Conservation (phyloP, 2,888 invertebrate species). For the Nomada goodeniana region DNA sequence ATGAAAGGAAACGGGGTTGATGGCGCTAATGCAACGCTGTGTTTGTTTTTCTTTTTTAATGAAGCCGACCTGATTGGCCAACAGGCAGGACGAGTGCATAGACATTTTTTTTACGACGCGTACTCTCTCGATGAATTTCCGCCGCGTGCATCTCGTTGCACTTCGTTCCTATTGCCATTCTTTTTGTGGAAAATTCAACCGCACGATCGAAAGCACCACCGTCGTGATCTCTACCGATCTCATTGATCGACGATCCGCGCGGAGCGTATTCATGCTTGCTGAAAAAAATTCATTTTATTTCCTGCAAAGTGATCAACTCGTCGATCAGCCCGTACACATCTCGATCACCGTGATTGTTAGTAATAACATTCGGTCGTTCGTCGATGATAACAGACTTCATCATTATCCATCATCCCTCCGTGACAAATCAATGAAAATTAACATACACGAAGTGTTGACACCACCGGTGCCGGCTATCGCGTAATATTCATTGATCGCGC, state of each 20-base stretch:
- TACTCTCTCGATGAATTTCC: constrained; percentile 28
- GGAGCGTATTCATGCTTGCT: not conserved
- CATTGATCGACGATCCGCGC: too few species aligned
- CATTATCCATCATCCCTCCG: not conserved
- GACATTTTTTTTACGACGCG: constrained; percentile 27
- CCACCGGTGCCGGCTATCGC: constrained; percentile 34
- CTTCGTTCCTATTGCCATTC: not conserved
- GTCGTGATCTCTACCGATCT: too few species aligned
- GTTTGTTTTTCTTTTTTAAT: not conserved
- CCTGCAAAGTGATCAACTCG: not conserved
- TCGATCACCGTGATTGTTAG: not conserved
- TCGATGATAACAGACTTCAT: not conserved
- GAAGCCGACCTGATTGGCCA: constrained; percentile 15
- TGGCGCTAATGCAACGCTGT: constrained; percentile 43
- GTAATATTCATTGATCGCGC: not conserved
- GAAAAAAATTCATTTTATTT: not conserved
- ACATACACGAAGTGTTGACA: constrained; percentile 50
- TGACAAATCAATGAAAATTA: constrained; percentile 45
- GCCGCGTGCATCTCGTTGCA: not conserved
- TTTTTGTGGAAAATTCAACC: not conserved
- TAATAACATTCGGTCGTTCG: constrained; percentile 6
- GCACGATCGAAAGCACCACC: not conserved
- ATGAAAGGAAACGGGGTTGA: constrained; percentile 23
- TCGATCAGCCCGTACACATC: not conserved
- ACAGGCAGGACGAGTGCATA: constrained; percentile 1